phyloP scores from a whole-genome alignment of 2,888 invertebrate species.

The Sarcophaga carnaria region DNA sequence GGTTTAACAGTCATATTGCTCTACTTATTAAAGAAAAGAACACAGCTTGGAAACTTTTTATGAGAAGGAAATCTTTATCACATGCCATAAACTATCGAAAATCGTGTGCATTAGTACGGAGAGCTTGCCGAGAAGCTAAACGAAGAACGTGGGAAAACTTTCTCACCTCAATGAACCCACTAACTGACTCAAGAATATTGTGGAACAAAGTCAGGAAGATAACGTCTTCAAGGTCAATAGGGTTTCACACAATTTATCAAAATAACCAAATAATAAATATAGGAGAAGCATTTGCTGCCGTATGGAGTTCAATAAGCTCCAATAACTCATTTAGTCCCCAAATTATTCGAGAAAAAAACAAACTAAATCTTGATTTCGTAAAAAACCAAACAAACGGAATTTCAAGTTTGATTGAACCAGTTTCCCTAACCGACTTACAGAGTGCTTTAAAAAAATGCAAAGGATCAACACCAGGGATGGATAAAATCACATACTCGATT shows the following conservation, averaged over 20 bases:
- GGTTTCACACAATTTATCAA: slow-evolving; percentile 9
- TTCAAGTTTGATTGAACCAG: not conserved
- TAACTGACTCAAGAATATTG: not conserved
- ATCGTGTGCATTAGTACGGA: not conserved
- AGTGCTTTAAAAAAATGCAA: slow-evolving; percentile 15
- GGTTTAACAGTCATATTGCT: not conserved
- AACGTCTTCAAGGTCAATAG: not conserved
- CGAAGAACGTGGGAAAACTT: slow-evolving; percentile 19
- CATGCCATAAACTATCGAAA: slow-evolving; percentile 14
- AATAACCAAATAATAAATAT: not conserved
- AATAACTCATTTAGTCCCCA: not conserved
- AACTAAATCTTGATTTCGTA: not conserved
- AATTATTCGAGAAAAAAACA: no score
- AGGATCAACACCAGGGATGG: slow-evolving; percentile 6
- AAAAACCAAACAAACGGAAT: not conserved
- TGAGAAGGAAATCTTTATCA: not conserved
- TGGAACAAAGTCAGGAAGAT: slow-evolving; percentile 29
- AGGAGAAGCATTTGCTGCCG: not conserved
- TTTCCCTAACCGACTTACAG: not conserved
- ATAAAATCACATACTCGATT: slow-evolving; percentile 42
- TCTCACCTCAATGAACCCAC: slow-evolving; percentile 20
- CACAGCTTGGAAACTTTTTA: slow-evolving; percentile 3
- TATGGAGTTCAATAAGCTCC: slow-evolving; percentile 21
- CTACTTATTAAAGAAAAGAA: slow-evolving; percentile 16
- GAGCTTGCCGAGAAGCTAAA: slow-evolving; percentile 7